Percentiles rank a stretch among this genome's conserved stretches.
Evolutionary conservation across 2,888 invertebrate species (phyloP).

Genomic region (Eupithecia centaureata): DNA sequence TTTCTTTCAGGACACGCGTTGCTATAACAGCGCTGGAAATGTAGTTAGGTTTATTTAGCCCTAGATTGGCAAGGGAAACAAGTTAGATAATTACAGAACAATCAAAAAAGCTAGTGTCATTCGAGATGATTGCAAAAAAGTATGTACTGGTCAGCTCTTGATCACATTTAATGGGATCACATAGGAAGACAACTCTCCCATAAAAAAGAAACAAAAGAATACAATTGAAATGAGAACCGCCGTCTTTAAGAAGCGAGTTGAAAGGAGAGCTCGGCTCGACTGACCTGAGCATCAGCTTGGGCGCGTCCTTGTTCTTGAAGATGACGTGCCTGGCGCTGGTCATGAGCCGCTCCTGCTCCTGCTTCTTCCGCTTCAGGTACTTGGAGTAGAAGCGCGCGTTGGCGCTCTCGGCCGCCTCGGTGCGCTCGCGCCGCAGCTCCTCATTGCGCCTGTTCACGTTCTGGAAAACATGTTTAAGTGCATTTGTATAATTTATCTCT

Average conservation of each 20-base stretch:
- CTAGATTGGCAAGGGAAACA: not conserved
- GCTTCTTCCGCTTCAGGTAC: constrained; percentile 63
- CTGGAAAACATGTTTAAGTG: too few species aligned
- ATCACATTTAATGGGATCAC: too few species aligned
- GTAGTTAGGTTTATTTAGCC: not conserved
- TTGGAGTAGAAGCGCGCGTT: constrained; percentile 70
- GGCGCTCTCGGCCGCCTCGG: constrained; percentile 64
- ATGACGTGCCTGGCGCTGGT: constrained; percentile 70
- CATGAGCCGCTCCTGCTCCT: constrained; percentile 68
- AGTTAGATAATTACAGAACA: too few species aligned
- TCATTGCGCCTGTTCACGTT: constrained; percentile 78
- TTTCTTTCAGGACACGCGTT: constrained; percentile 73
- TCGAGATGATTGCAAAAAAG: too few species aligned
- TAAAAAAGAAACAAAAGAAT: too few species aligned
- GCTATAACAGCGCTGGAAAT: constrained; percentile 72
- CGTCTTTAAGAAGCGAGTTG: too few species aligned
- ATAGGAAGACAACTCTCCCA: too few species aligned
- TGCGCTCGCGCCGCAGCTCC: constrained; percentile 66
- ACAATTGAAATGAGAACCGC: too few species aligned
- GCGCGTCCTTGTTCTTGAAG: constrained; percentile 78
- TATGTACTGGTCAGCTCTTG: too few species aligned
- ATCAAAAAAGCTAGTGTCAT: too few species aligned
- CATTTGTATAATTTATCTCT: too few species aligned
- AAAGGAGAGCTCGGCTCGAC: not conserved
- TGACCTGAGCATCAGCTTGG: constrained; percentile 73